These are phyloP conservation scores for Odontomachus brunneus DNA, from an alignment of 1,140 invertebrate genomes.

Conservation along the genomic window DNA sequence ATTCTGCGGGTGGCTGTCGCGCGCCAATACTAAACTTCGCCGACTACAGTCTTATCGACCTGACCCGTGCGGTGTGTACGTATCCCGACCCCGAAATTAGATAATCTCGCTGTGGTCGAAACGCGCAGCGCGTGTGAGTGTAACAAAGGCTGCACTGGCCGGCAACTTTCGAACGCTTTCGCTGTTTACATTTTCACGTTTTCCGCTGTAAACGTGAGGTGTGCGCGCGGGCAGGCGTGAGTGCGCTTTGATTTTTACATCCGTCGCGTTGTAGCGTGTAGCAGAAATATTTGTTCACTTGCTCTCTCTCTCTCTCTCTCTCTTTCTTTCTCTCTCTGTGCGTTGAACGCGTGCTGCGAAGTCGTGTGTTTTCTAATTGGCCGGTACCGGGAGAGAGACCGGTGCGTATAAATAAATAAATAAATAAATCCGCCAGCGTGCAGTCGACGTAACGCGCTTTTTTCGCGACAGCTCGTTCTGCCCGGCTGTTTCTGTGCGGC, in stretches of 20 bases:
- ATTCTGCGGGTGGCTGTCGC: conserved; percentile 19
- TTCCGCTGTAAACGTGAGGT: neutral
- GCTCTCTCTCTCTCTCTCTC: neutral
- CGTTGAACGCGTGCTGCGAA: neutral
- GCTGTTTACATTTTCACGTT: conserved; percentile 55
- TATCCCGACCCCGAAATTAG: conserved; percentile 65
- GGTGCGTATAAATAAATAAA: conserved; percentile 41
- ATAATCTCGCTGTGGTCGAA: conserved; percentile 61
- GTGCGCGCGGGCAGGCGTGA: neutral
- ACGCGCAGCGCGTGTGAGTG: neutral
- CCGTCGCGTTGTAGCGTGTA: neutral
- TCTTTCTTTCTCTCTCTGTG: conserved; percentile 29
- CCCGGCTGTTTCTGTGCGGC: neutral
- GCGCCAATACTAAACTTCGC: conserved; percentile 44
- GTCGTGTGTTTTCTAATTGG: conserved; percentile 31
- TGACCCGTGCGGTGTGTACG: conserved; percentile 1
- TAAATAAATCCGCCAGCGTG: conserved; percentile 40
- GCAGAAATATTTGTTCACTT: neutral
- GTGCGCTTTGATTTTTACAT: neutral
- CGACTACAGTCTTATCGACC: conserved; percentile 36
- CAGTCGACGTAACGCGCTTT: conserved; percentile 19
- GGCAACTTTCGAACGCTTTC: conserved; percentile 49
- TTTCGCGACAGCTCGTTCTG: conserved; percentile 10
- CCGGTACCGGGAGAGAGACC: conserved; percentile 4
- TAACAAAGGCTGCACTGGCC: conserved; percentile 22